Conservation (phyloP, 1,140 invertebrate genomes). For the Camponotus vicinus region DNA sequence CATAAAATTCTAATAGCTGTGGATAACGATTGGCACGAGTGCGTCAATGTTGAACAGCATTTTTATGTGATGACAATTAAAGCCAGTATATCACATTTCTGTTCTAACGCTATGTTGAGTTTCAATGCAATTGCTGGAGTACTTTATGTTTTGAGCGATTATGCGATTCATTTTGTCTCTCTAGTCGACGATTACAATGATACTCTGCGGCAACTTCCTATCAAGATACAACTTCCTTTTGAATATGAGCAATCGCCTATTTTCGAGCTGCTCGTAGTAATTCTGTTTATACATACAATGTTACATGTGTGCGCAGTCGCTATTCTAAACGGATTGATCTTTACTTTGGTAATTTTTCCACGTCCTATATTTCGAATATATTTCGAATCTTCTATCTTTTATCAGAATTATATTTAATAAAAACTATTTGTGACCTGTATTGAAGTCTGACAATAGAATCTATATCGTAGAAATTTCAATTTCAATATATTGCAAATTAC, state of each 20-base stretch:
- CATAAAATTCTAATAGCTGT: not conserved
- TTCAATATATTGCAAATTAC: no score
- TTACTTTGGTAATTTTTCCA: constrained; percentile 18
- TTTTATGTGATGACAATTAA: constrained; percentile 24
- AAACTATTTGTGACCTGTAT: no score
- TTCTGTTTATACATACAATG: not conserved
- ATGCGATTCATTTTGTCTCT: not conserved
- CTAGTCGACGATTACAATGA: not conserved
- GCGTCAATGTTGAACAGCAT: constrained; percentile 7
- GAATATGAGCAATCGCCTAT: constrained; percentile 24
- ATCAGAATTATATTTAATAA: no score
- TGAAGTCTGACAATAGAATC: no score
- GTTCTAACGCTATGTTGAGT: constrained; percentile 9
- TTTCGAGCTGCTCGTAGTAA: not conserved
- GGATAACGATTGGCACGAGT: constrained; percentile 31
- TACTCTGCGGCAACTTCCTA: constrained; percentile 10
- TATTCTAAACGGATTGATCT: not conserved
- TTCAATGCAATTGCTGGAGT: not conserved
- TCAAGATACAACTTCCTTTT: constrained; percentile 20
- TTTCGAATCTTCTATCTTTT: not conserved
- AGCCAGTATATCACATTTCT: constrained; percentile 13
- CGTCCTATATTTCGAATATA: not conserved
- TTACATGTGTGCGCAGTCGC: not conserved
- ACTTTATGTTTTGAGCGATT: not conserved
- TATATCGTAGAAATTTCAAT: no score